Evolutionary conservation across 2,888 invertebrate genomes (phyloP), one percentile per base, ranked within the genome.

Genomic region (Orthosia gracilis): DNA sequence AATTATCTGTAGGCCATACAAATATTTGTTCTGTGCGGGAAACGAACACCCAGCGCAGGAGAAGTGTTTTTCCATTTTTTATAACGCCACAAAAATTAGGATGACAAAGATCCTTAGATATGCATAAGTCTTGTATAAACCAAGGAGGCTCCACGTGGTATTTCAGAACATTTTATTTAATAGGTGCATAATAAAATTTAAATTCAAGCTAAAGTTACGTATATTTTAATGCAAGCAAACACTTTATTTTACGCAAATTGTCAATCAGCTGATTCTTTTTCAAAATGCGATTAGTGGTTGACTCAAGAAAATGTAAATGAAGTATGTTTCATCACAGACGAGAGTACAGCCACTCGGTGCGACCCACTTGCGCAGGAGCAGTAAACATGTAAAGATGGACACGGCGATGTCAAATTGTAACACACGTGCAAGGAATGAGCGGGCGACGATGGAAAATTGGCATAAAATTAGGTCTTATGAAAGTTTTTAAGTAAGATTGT

Each of bases 301-400:
- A 21, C 15, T 61, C 4, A 49, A 67, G 68, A 58, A 61, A 49
- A 75, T 81, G 40, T 26, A 81, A 81, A 81, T 76, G 55, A 62
- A 69, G 58, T 77, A 73, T 75, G 83, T 83, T 86, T 82, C 87
- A 86, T 86, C 84, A 84, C 77, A 65, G 66, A 47, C 68, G 63
- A 58, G 67, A 63, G 76, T 55, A 76, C 66, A 12, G 76, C 80
- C 76, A 70, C 62, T 58, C 49, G 47, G 58, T 18, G 73, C 90
- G 90, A 88, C 91, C 91, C 86, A 92, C 79, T 87, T 90, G 84
- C 88, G 72, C 91, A 90, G 91, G 92, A 66, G 74, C 83, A 76
- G 82, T 86, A 86, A 86, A 86, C 82, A 78, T 82, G 63, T 72
- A 65, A 74, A 76, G 78, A 81, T 83, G 86, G 84, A 83, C 84